phyloP scores from a whole-genome alignment of 2,797 vertebrate species.

The Bryconaethiops microstoma region DNA sequence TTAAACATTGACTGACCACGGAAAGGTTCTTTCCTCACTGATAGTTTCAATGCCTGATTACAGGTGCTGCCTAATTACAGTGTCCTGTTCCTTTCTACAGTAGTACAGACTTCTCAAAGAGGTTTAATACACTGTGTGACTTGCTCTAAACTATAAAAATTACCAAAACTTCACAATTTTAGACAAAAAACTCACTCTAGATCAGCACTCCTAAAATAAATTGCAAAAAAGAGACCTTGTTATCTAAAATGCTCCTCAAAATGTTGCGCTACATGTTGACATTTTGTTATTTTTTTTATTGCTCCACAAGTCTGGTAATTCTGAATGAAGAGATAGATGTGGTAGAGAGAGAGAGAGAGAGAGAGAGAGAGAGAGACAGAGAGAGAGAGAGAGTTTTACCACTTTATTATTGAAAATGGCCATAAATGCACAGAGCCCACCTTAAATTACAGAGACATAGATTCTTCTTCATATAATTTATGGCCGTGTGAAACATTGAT shows the following conservation, averaged over 20 bases:
- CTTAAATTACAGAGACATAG: constrained; percentile 48
- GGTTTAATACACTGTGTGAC: too few species aligned
- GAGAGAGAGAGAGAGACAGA: not conserved
- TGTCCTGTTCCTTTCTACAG: not conserved
- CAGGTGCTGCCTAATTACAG: not conserved
- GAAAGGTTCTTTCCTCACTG: not conserved
- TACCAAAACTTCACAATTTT: too few species aligned
- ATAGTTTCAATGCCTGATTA: not conserved
- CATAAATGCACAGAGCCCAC: not conserved
- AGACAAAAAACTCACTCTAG: too few species aligned
- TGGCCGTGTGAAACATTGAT: constrained; percentile 50
- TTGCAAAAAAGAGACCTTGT: too few species aligned
- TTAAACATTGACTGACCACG: not conserved
- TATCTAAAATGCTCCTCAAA: too few species aligned
- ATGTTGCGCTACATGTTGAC: too few species aligned
- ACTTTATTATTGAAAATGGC: constrained; percentile 12
- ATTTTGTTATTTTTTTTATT: too few species aligned
- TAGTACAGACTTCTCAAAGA: not conserved
- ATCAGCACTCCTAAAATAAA: too few species aligned
- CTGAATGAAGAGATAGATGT: not conserved
- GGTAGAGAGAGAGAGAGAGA: not conserved
- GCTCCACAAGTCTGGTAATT: not conserved
- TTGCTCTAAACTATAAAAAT: too few species aligned
- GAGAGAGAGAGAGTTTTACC: not conserved
- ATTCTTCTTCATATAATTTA: constrained; percentile 70